Evolutionary conservation across 92 coral and sea anemone species (phyloP).

Genomic region (Epizoanthus stellaris): DNA sequence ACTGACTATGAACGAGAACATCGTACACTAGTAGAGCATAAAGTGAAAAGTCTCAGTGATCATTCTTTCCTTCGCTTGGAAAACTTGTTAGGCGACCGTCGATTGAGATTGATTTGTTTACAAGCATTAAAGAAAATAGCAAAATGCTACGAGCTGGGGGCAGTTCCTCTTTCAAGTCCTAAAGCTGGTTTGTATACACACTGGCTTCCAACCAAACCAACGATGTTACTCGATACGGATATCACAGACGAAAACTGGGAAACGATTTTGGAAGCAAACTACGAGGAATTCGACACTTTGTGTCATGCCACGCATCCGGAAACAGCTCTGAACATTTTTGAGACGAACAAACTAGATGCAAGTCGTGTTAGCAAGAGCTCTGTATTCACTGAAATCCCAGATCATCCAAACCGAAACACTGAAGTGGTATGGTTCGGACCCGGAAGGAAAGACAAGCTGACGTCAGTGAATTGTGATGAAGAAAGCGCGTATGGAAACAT

Average conservation of each 20-base stretch:
- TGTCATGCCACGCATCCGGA: slow-evolving; percentile 26
- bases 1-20: no score
- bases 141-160: no score
- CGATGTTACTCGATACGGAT: slow-evolving; percentile 2
- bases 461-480: neutral
- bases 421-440: slow-evolving; percentile 42
- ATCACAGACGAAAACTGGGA: neutral
- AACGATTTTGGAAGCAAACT: slow-evolving; percentile 1
- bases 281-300: slow-evolving; percentile 38
- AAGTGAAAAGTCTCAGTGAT: no score
- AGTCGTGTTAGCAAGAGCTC: slow-evolving; percentile 20
- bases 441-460: neutral
- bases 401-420: slow-evolving; percentile 26
- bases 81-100: no score
- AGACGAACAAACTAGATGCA: neutral
- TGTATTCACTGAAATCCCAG: slow-evolving; percentile 37
- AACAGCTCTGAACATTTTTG: neutral
- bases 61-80: no score
- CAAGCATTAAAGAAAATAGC: no score
- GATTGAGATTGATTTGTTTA: no score
- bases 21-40: no score
- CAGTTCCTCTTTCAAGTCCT: no score
- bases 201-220: slow-evolving; percentile 12
- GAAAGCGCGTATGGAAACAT: slow-evolving; percentile 17
- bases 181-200: neutral